Evolutionary conservation across 1,140 invertebrate species (phyloP).

Genomic region (Dreissena polymorpha): DNA sequence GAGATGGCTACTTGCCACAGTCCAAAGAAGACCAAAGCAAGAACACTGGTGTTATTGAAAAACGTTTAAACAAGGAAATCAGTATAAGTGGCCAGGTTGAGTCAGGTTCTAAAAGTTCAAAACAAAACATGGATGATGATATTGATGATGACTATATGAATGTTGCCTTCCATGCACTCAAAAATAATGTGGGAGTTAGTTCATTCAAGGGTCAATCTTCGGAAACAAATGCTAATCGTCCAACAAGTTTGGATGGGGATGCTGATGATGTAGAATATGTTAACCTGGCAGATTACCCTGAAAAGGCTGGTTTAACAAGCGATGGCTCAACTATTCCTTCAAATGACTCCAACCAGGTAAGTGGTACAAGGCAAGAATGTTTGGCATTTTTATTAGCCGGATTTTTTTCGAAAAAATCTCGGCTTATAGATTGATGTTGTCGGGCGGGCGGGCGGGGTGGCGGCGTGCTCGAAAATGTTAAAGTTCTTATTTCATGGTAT

Average conservation of each 20-base stretch:
- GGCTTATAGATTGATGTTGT: too few relatives aligned
- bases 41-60: conserved; percentile 3
- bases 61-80: conserved; percentile 1
- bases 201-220: too few relatives aligned
- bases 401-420: too few relatives aligned
- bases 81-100: background rate
- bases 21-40: background rate
- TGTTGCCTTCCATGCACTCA: too few relatives aligned
- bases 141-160: conserved; percentile 16
- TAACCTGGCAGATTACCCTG: conserved; percentile 22
- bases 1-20: background rate
- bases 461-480: too few relatives aligned
- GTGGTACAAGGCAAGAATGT: too few relatives aligned
- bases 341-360: too few relatives aligned
- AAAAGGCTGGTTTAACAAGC: conserved; percentile 22
- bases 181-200: too few relatives aligned
- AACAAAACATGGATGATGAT: conserved; percentile 17
- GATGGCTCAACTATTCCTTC: too few relatives aligned
- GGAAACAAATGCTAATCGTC: background rate
- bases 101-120: conserved; percentile 17
- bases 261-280: conserved; percentile 38
- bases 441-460: too few relatives aligned
- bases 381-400: too few relatives aligned
- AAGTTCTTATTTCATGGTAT: too few relatives aligned
- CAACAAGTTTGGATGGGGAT: background rate